Conservation (phyloP, 2,113 vertebrate species). For the Leucoraja erinaceus region DNA sequence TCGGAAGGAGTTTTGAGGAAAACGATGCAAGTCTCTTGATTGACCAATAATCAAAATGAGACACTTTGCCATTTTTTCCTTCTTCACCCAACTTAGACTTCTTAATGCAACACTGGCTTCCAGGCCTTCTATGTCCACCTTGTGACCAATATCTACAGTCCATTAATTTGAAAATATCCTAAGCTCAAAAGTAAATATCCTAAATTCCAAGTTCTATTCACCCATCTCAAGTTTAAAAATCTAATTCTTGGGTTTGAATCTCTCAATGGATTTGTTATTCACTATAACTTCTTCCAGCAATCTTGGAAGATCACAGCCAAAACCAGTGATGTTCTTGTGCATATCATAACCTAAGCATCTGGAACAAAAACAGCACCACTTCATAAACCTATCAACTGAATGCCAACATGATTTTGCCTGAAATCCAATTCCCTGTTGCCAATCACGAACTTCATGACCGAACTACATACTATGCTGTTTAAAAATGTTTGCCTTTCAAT, state of each 20-base stretch:
- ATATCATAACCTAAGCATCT: not conserved
- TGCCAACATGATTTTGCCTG: no score
- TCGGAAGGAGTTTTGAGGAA: not conserved
- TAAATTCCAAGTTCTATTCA: not conserved
- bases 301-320: no score
- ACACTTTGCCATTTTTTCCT: not conserved
- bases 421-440: no score
- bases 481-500: no score
- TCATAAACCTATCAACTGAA: no score
- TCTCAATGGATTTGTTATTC: not conserved
- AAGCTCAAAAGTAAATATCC: not conserved
- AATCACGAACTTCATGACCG: no score
- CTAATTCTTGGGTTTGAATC: not conserved
- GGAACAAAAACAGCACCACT: not conserved
- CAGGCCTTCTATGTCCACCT: no score
- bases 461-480: no score
- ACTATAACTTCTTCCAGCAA: not conserved
- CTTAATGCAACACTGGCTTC: not conserved
- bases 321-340: not conserved
- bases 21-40: not conserved
- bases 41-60: not conserved
- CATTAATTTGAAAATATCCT: not conserved
- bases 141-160: not conserved
- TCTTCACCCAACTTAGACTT: not conserved
- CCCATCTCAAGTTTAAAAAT: not conserved